phyloP scores from a whole-genome alignment of 2,113 vertebrate species.

The Hydrochoerus hydrochaeris region DNA sequence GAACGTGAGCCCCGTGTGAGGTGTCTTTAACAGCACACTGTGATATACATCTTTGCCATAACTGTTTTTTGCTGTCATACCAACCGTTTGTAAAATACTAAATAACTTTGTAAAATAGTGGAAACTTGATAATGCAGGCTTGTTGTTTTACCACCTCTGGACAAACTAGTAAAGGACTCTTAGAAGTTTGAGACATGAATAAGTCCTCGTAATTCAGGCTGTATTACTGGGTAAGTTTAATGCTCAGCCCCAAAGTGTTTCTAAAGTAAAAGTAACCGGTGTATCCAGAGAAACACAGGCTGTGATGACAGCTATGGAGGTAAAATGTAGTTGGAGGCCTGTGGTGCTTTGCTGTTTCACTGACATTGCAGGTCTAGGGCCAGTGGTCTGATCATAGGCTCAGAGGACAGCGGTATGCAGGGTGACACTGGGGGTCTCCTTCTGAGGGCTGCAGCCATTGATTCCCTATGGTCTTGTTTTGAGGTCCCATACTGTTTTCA shows the following conservation, averaged over 20 bases:
- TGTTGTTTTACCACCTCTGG: neutral
- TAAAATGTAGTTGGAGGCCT: no score
- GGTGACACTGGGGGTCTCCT: no score
- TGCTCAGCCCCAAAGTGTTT: neutral
- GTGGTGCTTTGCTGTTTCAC: no score
- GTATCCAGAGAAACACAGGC: no score
- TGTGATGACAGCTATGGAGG: no score
- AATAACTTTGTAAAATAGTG: neutral
- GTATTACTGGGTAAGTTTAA: neutral
- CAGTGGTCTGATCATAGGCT: no score
- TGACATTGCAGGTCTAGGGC: no score
- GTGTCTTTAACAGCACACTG: neutral
- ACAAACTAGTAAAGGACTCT: neutral
- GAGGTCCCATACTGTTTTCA: no score
- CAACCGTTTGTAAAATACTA: neutral
- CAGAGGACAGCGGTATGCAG: no score
- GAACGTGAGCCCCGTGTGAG: neutral
- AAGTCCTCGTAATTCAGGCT: neutral
- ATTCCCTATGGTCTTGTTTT: no score
- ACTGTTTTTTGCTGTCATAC: neutral
- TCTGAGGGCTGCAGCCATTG: no score
- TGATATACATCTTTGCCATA: neutral
- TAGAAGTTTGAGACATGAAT: neutral
- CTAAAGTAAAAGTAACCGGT: neutral
- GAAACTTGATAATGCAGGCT: neutral